Base-by-base conservation (phyloP, 2,113 vertebrate species). In the Catharus bicknelli region DNA sequence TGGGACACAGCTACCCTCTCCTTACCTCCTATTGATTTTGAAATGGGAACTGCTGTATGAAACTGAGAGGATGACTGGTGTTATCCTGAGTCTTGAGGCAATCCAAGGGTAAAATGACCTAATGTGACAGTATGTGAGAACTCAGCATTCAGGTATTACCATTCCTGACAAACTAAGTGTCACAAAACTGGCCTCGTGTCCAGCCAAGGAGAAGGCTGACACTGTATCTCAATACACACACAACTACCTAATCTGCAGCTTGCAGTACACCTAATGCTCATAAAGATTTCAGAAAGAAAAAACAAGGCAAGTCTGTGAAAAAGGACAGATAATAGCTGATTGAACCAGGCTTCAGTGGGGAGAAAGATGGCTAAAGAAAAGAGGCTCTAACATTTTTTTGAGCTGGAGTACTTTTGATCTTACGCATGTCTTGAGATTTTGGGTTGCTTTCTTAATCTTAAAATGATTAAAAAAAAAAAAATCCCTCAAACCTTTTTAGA, bases 331-430 rank as follows among this genome's bases (percentile, higher is more conserved):
- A 94, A 90, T 83, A 90, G 48, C 82, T 54, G 80, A 59, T 80
- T 95, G 88, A 70, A 32, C 53, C 66, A 55, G 91, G 79, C 54
- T 75, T 40, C 26, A 36, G 61, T 80, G 88, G 57, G 53, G 50
- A 70, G 87, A 91, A 61, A 61, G 79, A 50, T 64, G 92, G 54
- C 53, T 83, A 34, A 34, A 34, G 63, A 88, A 90, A 95, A 86
- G 82, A 83, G 73, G 43, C 84, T 88, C 93, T 72, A 81, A 86
- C 78, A 80, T 73, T 91, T 83, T 92, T 62, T 83, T 43, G 67
- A 64, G 53, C 68, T 89, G 53, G 16, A 79, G 38, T 32, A 8
- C 43, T 85, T 97, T 96, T 90, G 95, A 86, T 93, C 93, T 89
- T 64, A 80, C 54, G 54, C 75, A 68, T 20, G 32, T 51, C 75